Conservation (phyloP, 2,113 vertebrate species). For the Peromyscus maniculatus region DNA sequence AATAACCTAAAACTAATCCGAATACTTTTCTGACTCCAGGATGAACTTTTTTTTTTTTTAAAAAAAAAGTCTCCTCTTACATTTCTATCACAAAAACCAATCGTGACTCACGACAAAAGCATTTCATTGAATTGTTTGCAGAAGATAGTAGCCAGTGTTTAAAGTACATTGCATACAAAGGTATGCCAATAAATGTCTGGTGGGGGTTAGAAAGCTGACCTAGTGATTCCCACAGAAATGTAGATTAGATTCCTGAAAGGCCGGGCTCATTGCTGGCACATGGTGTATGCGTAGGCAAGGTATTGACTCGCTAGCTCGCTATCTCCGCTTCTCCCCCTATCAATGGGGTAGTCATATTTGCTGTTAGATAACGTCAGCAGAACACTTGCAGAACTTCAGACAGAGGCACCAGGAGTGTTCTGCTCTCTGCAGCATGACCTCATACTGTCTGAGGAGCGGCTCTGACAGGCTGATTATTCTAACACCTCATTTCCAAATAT, state of each 20-base stretch:
- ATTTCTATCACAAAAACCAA: background rate
- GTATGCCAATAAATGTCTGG: conserved; percentile 17
- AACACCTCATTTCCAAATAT: background rate
- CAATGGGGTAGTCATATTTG: conserved; percentile 73
- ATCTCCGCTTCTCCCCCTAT: conserved; percentile 69
- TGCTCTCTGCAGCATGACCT: conserved; percentile 73
- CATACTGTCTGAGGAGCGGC: conserved; percentile 56
- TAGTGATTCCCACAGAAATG: conserved; percentile 50
- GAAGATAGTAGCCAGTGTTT: conserved; percentile 32
- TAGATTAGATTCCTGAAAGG: conserved; percentile 61
- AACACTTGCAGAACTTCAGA: conserved; percentile 43
- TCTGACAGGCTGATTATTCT: conserved; percentile 26
- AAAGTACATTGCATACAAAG: conserved; percentile 54
- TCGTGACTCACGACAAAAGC: background rate
- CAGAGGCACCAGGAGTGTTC: conserved; percentile 53
- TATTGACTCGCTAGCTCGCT: background rate
- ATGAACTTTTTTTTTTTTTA: conserved; percentile 49
- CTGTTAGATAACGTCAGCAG: conserved; percentile 69
- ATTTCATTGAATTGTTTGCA: conserved; percentile 54
- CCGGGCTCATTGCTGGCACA: conserved; percentile 33
- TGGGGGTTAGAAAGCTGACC: conserved; percentile 61
- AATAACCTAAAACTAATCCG: conserved; percentile 40
- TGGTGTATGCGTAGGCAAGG: conserved; percentile 20
- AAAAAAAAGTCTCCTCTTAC: conserved; percentile 42
- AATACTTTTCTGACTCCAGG: background rate